Base-by-base conservation (phyloP, 2,113 vertebrate species). In the Megaleporinus macrocephalus region DNA sequence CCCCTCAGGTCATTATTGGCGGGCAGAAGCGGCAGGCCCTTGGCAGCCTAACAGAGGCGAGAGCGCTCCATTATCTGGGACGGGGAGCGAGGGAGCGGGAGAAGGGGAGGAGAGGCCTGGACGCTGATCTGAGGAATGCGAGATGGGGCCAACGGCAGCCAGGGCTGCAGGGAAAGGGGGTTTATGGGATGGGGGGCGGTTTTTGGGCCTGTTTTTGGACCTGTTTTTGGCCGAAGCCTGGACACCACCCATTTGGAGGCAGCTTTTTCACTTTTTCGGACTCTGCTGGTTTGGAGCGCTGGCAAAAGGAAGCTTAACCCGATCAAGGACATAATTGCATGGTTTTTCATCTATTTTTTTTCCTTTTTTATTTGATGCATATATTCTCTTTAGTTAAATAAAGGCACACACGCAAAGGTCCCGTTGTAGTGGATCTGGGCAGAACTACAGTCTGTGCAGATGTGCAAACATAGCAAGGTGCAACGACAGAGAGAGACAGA, bases 1-100 rank as follows among this genome's bases (percentile, higher is more conserved):
- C 92, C 94, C 93, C 93, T 92, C 87, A 92, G 93, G 94, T 95
- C 92, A 95, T 95, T 93, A 95, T 93, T 93, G 90, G 84, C 78
- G 87, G 90, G 91, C 91, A 92, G 90, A 61, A 90, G 91, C 91
- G 87, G 85, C 75, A 78, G 89, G 91, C 88, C 91, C 90, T 91
- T 94, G 93, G 93, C 94, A 93, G 91, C 88, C 80, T 86, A 84
- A 90, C 89, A 90, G 90, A 92, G 89, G 89, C 88, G 85, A 61
- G 85, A 89, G 90, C 86, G 65, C 82, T 91, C 93, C 90, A 93
- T 94, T 93, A 94, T 94, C 85, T 93, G 90, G 91, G 92, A 92
- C 88, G 87, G 85, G 81, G 89, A 88, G 88, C 85, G 74, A 57
- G 90, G 85, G 85, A 88, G 85, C 72, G 87, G 69, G 65, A 79